phyloP scores from a whole-genome alignment of 2,797 vertebrate genomes.

The Allobates femoralis region DNA sequence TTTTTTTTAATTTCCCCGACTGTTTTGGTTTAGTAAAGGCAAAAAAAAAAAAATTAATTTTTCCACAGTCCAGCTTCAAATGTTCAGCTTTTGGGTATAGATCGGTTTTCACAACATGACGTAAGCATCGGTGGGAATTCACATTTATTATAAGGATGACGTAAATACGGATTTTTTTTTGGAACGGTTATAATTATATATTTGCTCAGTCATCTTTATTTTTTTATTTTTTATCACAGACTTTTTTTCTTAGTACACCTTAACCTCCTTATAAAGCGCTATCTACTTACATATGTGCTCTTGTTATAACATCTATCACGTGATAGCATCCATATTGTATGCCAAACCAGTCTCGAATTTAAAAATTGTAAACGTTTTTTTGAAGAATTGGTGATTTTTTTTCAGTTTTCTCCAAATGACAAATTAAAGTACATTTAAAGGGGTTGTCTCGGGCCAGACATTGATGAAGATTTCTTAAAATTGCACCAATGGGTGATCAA shows the following conservation, averaged over 20 bases:
- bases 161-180: background rate
- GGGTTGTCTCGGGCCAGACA: background rate
- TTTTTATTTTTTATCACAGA: constrained; percentile 22
- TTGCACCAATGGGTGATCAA: background rate
- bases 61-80: constrained; percentile 51
- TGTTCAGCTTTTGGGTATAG: constrained; percentile 54
- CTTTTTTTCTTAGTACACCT: constrained; percentile 21
- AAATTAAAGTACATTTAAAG: background rate
- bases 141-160: background rate
- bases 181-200: background rate
- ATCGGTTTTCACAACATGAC: constrained; percentile 48
- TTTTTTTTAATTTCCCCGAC: too few species aligned
- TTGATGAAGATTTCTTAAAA: too few species aligned
- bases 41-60: constrained; percentile 54
- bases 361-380: too few species aligned
- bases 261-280: constrained; percentile 39
- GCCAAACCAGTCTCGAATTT: background rate
- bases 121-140: constrained; percentile 16
- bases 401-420: background rate
- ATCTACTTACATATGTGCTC: constrained; percentile 46
- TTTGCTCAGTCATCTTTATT: constrained; percentile 19
- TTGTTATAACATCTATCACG: constrained; percentile 49
- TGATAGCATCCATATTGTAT: background rate
- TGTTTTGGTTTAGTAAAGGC: constrained; percentile 67
- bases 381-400: background rate